Base-by-base conservation (phyloP, 2,888 invertebrate species). In the Lordiphosa andalusiaca region DNA sequence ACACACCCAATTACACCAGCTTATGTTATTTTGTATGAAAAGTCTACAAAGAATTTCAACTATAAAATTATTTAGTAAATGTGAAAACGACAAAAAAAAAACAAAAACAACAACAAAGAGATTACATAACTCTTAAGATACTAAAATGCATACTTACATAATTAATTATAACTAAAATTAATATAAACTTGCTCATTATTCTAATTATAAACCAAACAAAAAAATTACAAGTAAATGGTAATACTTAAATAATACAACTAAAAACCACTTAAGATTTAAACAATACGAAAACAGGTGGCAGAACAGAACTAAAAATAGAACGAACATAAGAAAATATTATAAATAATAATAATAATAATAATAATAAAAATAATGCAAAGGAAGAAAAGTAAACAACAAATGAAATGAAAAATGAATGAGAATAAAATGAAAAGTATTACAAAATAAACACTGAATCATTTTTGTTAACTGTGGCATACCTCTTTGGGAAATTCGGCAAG, bases 121-220 rank as follows among this genome's bases (percentile, higher is more conserved):
- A 51, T 46, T 41, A 56, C 47, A 30, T 82, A 75, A 73, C 56
- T 69, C 68, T 65, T 80, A 73, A 80, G 73, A 68, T 69, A 54
- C 30, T 39, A 42, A 33, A 38, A 40, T 52, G 69, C 69, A 78
- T 78, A 83, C 63, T 67, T 76, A 83, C 70, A 67, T 71, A 80
- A 64, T 69, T 60, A 54, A 57, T 57, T 61, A 66, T 74, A 70
- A 33, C 62, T 72, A 70, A 61, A 71, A 71, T 74, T 74, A 78
- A 69, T 64, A 77, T 78, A 67, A 80, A 81, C 69, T 80, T 83
- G 81, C 80, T 80, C 81, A 80, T 83, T 76, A 83, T 68, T 83
- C 73, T 83, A 73, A 71, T 73, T 73, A 76, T 71, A 71, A 76
- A 71, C 57, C 36, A 39, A 66, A n/a, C n/a, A 16, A 16, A 16